These are phyloP conservation scores for Dryadula phaetusa DNA, from an alignment of 2,888 invertebrate species.

Conservation along the genomic window DNA sequence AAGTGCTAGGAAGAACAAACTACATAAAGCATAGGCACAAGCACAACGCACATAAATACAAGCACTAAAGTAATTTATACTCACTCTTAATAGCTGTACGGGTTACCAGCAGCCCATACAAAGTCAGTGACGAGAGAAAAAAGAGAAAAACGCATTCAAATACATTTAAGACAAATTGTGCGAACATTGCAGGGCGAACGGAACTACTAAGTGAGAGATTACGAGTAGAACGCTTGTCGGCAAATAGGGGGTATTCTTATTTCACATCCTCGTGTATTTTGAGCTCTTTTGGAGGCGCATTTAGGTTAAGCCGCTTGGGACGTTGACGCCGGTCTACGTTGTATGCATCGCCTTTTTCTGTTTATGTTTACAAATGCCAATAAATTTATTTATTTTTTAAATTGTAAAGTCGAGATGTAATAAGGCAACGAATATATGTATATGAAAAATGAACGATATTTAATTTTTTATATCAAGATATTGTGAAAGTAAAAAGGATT, in stretches of 20 bases:
- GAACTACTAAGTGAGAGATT: slow-evolving; percentile 84
- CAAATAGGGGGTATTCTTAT: slow-evolving; percentile 74
- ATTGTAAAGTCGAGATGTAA: slow-evolving; percentile 46
- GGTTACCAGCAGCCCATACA: slow-evolving; percentile 88
- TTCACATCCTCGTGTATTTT: slow-evolving; percentile 79
- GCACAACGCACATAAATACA: slow-evolving; percentile 81
- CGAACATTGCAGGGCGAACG: slow-evolving; percentile 85
- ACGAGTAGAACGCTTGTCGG: slow-evolving; percentile 83
- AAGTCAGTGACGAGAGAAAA: slow-evolving; percentile 87
- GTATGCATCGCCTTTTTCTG: slow-evolving; percentile 77
- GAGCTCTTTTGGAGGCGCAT: slow-evolving; percentile 77
- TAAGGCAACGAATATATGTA: neutral
- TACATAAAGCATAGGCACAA: slow-evolving; percentile 81
- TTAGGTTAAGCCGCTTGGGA: slow-evolving; percentile 77
- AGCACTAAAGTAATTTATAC: slow-evolving; percentile 87
- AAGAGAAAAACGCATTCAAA: slow-evolving; percentile 86
- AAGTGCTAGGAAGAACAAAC: slow-evolving; percentile 75
- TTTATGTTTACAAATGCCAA: slow-evolving; percentile 56
- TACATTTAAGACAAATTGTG: slow-evolving; percentile 85
- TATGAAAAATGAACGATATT: neutral
- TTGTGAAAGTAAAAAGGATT: no score
- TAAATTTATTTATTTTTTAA: slow-evolving; percentile 59
- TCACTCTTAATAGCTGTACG: slow-evolving; percentile 88
- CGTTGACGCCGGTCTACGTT: slow-evolving; percentile 62
- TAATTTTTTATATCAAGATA: slow-evolving; percentile 7